These are phyloP conservation scores for Acrocera orbiculus DNA, from an alignment of 2,888 invertebrate genomes.

Conservation along the genomic window DNA sequence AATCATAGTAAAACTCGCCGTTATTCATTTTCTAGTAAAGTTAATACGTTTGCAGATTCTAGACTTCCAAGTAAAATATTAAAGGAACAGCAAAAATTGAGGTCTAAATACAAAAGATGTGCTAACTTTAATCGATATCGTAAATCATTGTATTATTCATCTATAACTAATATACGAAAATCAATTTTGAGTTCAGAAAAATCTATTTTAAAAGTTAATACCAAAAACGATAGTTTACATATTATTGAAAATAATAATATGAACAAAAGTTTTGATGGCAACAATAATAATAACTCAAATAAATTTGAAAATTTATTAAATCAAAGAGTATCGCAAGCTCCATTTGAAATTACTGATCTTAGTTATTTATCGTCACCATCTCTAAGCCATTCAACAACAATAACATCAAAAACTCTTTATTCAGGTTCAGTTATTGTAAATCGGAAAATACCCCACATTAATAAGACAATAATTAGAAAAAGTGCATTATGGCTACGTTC, in stretches of 20 bases:
- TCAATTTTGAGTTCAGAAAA: background rate
- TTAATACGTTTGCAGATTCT: slow-evolving; percentile 17
- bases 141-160: slow-evolving; percentile 7
- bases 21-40: slow-evolving; percentile 15
- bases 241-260: background rate
- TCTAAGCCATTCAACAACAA: background rate
- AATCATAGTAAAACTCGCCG: slow-evolving; percentile 8
- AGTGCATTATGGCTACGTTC: slow-evolving; percentile 16
- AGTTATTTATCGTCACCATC: slow-evolving; percentile 3
- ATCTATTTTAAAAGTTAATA: too few species aligned
- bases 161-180: slow-evolving; percentile 9
- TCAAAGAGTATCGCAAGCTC: slow-evolving; percentile 20
- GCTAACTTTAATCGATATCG: slow-evolving; percentile 16
- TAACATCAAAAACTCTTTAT: slow-evolving; percentile 14
- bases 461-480: slow-evolving; percentile 17
- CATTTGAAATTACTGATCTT: slow-evolving; percentile 19
- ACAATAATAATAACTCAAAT: background rate
- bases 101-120: slow-evolving; percentile 15
- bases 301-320: slow-evolving; percentile 20
- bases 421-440: slow-evolving; percentile 18
- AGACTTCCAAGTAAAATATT: slow-evolving; percentile 10
- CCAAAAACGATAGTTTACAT: too few species aligned
- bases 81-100: slow-evolving; percentile 14
- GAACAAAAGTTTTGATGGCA: background rate
- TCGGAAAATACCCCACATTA: slow-evolving; percentile 18